A percentile compares a stretch with the other conserved stretches of the same genome.
Evolutionary conservation across 2,113 vertebrate species (phyloP).

Genomic region (Catharus minimus): DNA sequence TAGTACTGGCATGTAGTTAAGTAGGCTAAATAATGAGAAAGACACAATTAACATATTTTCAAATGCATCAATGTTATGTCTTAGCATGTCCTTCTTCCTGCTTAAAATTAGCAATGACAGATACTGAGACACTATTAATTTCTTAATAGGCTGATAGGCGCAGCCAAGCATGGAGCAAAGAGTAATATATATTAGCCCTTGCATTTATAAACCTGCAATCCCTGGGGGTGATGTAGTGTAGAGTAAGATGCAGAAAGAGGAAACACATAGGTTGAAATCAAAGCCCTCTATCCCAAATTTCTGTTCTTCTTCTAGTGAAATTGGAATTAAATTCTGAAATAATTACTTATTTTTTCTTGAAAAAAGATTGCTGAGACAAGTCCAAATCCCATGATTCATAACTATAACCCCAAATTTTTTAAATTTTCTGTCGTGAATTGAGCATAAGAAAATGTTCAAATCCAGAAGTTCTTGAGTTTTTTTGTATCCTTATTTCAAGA

Average conservation of each 20-base stretch:
- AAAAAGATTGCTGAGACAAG: background rate
- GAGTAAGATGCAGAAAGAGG: background rate
- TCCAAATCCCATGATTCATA: background rate
- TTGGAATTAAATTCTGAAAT: background rate
- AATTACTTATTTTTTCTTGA: background rate
- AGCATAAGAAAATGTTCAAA: background rate
- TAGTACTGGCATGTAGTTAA: conserved; percentile 27
- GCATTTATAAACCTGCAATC: background rate
- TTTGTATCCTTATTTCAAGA: background rate
- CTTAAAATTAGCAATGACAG: conserved; percentile 68
- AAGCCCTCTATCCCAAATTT: background rate
- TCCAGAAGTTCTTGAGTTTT: background rate
- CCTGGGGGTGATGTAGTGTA: background rate
- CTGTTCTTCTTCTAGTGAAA: background rate
- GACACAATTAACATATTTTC: conserved; percentile 60
- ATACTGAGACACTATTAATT: conserved; percentile 59
- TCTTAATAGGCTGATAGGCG: conserved; percentile 58
- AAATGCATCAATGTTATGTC: conserved; percentile 58
- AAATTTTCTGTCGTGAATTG: background rate
- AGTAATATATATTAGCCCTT: conserved; percentile 39
- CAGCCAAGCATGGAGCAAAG: conserved; percentile 17
- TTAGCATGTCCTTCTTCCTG: conserved; percentile 54
- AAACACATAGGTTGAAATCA: background rate
- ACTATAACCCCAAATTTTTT: background rate
- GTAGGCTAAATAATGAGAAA: conserved; percentile 58